phyloP scores from a whole-genome alignment of 2,797 vertebrate genomes.

The Chloroceryle amazona region DNA sequence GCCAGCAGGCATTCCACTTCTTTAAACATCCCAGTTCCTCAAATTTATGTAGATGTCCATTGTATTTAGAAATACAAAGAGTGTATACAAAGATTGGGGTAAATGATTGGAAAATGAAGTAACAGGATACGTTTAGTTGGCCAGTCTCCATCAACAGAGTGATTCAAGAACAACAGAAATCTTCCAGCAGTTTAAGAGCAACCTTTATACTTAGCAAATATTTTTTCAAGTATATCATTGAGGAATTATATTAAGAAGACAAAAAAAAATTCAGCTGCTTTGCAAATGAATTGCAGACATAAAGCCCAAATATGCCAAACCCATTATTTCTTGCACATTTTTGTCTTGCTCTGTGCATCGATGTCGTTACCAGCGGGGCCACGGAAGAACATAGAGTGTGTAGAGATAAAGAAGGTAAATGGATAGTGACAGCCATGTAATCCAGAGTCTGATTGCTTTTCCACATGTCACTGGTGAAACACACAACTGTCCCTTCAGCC shows the following conservation, averaged over 20 bases:
- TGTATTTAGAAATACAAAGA: background rate
- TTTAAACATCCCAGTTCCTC: background rate
- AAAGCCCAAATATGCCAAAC: background rate
- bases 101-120: background rate
- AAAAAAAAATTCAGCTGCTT: background rate
- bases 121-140: background rate
- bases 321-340: background rate
- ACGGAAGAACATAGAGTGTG: conserved; percentile 34
- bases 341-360: background rate
- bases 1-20: background rate
- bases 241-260: background rate
- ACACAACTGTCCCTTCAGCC: conserved; percentile 50
- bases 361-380: conserved; percentile 26
- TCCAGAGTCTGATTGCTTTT: conserved; percentile 76
- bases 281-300: background rate
- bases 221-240: background rate
- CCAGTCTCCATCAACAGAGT: background rate
- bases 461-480: conserved; percentile 72
- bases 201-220: background rate
- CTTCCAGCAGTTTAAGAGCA: background rate
- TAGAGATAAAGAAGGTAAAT: conserved; percentile 76
- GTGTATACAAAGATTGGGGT: rapidly evolving
- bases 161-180: background rate
- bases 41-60: background rate
- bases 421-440: conserved; percentile 80